Evolutionary conservation across 2,113 vertebrate genomes (phyloP), one percentile per base, ranked within the genome.

Genomic region (Tachycineta bicolor): DNA sequence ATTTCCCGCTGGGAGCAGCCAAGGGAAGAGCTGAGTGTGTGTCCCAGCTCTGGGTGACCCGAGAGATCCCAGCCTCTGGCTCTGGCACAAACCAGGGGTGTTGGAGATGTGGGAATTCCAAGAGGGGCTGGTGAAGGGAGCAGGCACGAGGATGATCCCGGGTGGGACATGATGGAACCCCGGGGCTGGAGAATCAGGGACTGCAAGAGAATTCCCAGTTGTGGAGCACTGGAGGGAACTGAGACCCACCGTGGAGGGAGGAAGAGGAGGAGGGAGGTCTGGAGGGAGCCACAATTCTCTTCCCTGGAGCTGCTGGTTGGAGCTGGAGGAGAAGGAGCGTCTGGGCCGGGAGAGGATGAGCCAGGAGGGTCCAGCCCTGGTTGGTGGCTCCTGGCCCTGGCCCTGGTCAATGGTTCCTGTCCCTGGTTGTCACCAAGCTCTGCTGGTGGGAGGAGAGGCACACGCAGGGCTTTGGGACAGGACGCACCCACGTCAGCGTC

Each of bases 1-100:
- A 24, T 80, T 80, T 77, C 49, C 53, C 12, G 20, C 22, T 19
- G 74, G 67, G 62, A 74, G 28, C 39, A 14, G 60, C 43, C 25
- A 3, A 4, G 33, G 46, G 16, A 11, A 23, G 55, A 18, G 81
- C 73, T 3, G 59, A n/a, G 41, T 0, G 22, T 4, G 16, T 1
- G 13, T 67, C 69, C 71, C 31, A 3, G 67, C 49, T 44, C 63
- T 31, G 2, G 17, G 6, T 11, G 37, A 24, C 7, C 44, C 0
- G 0, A 8, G 56, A 34, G 53, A 19, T 26, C 5, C 18, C 2
- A 0, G 6, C 44, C 6, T 2, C 1, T 4, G 10, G 77, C 5
- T 3, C 79, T 39, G 81, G 69, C 63, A 44, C 19, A 1, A 5
- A 5, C 3, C 2, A 1, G 44, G 19, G 37, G 6, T 4, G 3